Conservation (phyloP, 64 coral and sea anemone genomes). For the Acropora tenuis region DNA sequence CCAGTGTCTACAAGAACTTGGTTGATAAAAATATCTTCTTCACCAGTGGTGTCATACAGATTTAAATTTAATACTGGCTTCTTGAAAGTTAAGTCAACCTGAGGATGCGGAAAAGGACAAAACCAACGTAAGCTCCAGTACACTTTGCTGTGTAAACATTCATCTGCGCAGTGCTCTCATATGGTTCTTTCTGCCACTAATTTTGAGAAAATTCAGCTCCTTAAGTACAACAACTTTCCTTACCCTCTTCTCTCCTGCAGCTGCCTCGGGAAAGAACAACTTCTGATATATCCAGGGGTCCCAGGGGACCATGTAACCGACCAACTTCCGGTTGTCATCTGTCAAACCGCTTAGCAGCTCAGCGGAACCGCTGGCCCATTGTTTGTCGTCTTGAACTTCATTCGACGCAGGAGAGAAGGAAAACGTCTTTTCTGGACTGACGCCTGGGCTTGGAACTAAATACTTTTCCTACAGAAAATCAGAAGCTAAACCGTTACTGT, state of each 20-base stretch:
- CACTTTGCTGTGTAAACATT: not conserved
- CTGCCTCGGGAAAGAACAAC: not conserved
- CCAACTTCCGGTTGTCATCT: constrained; percentile 57
- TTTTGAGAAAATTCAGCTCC: not conserved
- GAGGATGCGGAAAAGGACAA: not conserved
- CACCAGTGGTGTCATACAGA: constrained; percentile 83
- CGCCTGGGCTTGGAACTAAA: constrained; percentile 47
- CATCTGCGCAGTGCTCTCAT: not conserved
- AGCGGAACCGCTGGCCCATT: constrained; percentile 52
- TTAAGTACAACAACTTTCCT: not conserved
- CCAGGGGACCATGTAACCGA: constrained; percentile 67
- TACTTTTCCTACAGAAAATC: constrained; percentile 52
- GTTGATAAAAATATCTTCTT: constrained; percentile 80
- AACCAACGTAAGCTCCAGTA: not conserved
- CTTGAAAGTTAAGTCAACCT: constrained; percentile 63
- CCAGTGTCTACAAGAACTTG: constrained; percentile 81
- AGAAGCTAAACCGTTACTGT: not conserved
- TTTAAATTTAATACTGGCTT: constrained; percentile 72
- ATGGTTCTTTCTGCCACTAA: not conserved
- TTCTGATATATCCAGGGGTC: constrained; percentile 38
- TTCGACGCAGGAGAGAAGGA: not conserved
- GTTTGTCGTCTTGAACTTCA: not conserved
- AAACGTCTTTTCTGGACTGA: not conserved
- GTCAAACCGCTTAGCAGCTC: constrained; percentile 72
- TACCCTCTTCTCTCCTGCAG: not conserved